Base-by-base conservation (phyloP, 2,113 vertebrate species). In the Diphyllodes magnificus region DNA sequence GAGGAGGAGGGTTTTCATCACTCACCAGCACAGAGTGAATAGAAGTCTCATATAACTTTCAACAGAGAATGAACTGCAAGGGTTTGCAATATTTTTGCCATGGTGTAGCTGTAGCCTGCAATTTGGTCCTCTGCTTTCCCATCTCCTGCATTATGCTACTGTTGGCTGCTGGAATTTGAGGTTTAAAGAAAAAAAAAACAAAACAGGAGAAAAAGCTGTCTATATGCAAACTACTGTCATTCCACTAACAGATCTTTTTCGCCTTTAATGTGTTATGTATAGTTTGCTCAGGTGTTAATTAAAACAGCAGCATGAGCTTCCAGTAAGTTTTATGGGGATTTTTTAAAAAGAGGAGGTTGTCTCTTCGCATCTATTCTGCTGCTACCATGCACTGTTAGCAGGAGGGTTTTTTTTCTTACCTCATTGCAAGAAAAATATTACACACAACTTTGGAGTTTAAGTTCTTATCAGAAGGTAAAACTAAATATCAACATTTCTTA, bases 271-370 rank as follows among this genome's bases (percentile, higher is more conserved):
- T 83, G 71, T 75, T 86, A 73, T 1, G 1, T 92, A 45, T 86
- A 56, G 27, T 69, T 86, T 70, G 70, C 68, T 86, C 72, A 88
- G 78, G 86, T 92, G 91, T 90, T 94, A 91, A 94, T 95, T 95
- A 92, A 84, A 92, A 88, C 64, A 88, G 56, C 88, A 80, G 60
- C 44, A 65, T 78, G 79, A 78, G 69, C 72, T 86, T 95, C 75
- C 42, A 86, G 42, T 65, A 77, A 77, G 42, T 93, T 95, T 92
- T 86, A 37, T 27, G 22, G 39, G 14, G 35, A 66, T 86, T 86
- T 66, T 81, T n/a, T 1, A 10, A 61, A 89, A 69, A 57, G 2
- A 49, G 42, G 57, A 66, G 27, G 17, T 14, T 80, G 59, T 70
- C 42, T 70, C 20, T 91, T 82, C 11, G 6, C 92, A 40, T 87